phyloP scores from a whole-genome alignment of 1,140 invertebrate species.

The Drosophila carrolli region DNA sequence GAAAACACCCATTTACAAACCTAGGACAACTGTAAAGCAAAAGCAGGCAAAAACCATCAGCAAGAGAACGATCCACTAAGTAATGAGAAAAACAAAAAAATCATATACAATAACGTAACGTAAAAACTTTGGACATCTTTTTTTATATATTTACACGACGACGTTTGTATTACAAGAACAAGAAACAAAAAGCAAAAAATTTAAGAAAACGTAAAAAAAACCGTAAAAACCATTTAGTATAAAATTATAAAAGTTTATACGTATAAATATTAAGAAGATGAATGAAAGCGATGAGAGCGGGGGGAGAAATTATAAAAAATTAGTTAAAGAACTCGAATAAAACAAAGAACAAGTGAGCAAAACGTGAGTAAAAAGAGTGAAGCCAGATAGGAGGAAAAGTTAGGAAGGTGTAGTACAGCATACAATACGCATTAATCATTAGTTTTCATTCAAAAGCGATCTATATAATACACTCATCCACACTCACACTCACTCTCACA shows the following conservation, averaged over 20 bases:
- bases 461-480: constrained; percentile 63
- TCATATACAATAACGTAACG: constrained; percentile 81
- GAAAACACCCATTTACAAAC: constrained; percentile 65
- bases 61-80: constrained; percentile 75
- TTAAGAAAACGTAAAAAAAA: constrained; percentile 57
- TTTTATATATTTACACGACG: constrained; percentile 81
- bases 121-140: constrained; percentile 83
- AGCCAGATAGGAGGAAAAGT: constrained; percentile 29
- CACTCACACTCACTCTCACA: constrained; percentile 31
- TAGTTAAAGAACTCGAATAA: constrained; percentile 81
- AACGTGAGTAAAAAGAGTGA: constrained; percentile 45
- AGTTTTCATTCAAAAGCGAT: constrained; percentile 76
- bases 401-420: constrained; percentile 67
- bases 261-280: constrained; percentile 72
- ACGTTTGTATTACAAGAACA: constrained; percentile 64
- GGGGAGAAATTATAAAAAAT: constrained; percentile 70
- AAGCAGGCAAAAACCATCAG: constrained; percentile 54
- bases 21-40: constrained; percentile 75
- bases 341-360: constrained; percentile 63
- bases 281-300: constrained; percentile 42
- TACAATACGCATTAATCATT: constrained; percentile 75
- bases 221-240: constrained; percentile 80
- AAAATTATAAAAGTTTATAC: constrained; percentile 84
- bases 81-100: constrained; percentile 62
- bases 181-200: constrained; percentile 51